phyloP scores from a whole-genome alignment of 2,113 vertebrate species.

The Peromyscus maniculatus region DNA sequence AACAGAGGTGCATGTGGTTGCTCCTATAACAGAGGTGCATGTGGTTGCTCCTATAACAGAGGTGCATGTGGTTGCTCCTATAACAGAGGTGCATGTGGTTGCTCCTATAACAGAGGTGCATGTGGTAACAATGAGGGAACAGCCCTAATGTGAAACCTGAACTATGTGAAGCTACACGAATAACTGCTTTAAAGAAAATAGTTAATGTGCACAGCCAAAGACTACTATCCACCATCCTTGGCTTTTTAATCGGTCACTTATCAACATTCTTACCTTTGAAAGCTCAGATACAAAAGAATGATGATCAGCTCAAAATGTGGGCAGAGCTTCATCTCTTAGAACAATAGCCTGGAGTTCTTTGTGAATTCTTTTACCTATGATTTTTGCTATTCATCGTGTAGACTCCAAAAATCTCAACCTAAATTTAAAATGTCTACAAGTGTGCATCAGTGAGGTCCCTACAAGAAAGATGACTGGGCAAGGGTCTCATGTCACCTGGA shows the following conservation, averaged over 20 bases:
- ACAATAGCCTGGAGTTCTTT: neutral
- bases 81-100: too few relatives aligned
- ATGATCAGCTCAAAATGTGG: neutral
- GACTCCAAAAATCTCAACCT: neutral
- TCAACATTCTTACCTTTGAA: neutral
- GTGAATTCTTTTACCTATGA: neutral
- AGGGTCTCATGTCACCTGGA: fast-evolving
- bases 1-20: too few relatives aligned
- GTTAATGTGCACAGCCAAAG: neutral
- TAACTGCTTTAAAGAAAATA: neutral
- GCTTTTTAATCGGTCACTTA: neutral
- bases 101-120: too few relatives aligned
- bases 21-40: too few relatives aligned
- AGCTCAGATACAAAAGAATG: constrained; percentile 6
- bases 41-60: too few relatives aligned
- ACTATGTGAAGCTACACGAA: neutral
- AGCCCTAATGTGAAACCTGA: neutral
- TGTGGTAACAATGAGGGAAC: neutral
- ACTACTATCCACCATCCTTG: neutral
- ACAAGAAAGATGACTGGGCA: neutral
- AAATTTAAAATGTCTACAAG: constrained; percentile 6
- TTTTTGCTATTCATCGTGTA: neutral
- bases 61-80: too few relatives aligned
- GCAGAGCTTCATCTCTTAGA: neutral
- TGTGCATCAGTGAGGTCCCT: neutral